Percentiles rank a stretch among this genome's conserved stretches.
These are phyloP conservation scores for Rhogogaster chlorosoma DNA, from an alignment of 2,888 invertebrate genomes.

Conservation along the genomic window DNA sequence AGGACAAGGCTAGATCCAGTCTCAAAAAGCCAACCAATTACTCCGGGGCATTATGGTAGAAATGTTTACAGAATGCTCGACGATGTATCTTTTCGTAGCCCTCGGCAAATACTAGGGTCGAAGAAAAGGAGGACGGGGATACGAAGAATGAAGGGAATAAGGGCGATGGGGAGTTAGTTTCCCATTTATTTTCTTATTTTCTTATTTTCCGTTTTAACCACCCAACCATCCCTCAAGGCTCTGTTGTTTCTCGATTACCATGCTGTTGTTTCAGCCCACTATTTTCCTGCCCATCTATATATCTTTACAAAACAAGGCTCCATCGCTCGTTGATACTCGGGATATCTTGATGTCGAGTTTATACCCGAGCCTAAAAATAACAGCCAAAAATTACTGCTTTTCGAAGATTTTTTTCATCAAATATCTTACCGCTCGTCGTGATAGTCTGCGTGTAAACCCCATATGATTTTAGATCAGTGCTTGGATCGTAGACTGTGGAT, in stretches of 20 bases:
- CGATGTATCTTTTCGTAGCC: constrained; percentile 56
- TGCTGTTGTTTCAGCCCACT: constrained; percentile 51
- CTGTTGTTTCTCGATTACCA: constrained; percentile 52
- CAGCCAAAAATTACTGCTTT: background rate
- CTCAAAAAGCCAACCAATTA: constrained; percentile 47
- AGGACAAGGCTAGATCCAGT: constrained; percentile 19
- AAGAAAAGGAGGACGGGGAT: constrained; percentile 1
- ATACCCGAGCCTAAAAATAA: constrained; percentile 12
- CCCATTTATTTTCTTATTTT: constrained; percentile 59
- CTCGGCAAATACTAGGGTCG: constrained; percentile 58
- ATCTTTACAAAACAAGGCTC: constrained; percentile 32
- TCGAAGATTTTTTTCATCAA: background rate
- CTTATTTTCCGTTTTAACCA: constrained; percentile 58
- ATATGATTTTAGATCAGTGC: background rate
- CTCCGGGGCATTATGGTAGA: constrained; percentile 43
- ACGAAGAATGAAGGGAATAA: constrained; percentile 8
- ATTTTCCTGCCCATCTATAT: constrained; percentile 54
- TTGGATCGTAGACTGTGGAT: background rate
- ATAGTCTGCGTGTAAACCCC: background rate
- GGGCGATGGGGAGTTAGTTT: constrained; percentile 49
- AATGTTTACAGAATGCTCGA: constrained; percentile 70
- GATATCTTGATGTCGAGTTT: constrained; percentile 16
- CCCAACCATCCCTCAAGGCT: constrained; percentile 40
- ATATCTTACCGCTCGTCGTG: background rate
- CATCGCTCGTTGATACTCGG: background rate